Evolutionary conservation across 2,797 vertebrate genomes (phyloP).

Genomic region (Acrocephalus scirpaceus): DNA sequence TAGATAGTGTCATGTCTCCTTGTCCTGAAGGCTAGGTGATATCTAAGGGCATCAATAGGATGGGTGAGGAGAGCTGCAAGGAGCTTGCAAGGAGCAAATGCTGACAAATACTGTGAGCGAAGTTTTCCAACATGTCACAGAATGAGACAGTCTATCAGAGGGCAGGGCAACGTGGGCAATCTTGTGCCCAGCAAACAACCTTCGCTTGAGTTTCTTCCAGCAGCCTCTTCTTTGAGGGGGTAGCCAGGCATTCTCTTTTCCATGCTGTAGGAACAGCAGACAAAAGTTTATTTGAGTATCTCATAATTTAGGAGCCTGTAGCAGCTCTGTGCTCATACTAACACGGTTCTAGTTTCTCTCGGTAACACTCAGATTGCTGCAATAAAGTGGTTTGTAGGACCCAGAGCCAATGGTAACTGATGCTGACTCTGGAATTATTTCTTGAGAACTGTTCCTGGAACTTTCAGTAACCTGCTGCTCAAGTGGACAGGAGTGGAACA

Average conservation of each 20-base stretch:
- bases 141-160: too few species aligned
- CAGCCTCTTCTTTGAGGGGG: not conserved
- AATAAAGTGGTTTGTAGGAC: not conserved
- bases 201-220: not conserved
- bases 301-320: not conserved
- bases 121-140: not conserved
- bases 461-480: not conserved
- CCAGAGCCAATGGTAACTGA: not conserved
- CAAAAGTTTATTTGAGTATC: not conserved
- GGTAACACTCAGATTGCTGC: not conserved
- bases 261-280: not conserved
- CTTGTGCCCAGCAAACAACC: not conserved
- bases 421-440: not conserved
- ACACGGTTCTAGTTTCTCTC: not conserved
- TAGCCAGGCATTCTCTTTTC: not conserved
- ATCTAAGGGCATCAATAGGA: not conserved
- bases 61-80: not conserved
- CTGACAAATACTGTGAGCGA: not conserved
- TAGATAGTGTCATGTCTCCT: not conserved
- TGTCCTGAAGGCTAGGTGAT: not conserved
- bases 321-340: not conserved
- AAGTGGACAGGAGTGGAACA: not conserved
- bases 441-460: not conserved
- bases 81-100: not conserved
- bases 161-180: rapidly evolving